A percentile compares a stretch with the other conserved stretches of the same genome.
Evolutionary conservation across 2,888 invertebrate genomes (phyloP).

Genomic region (Bunonema sp.): DNA sequence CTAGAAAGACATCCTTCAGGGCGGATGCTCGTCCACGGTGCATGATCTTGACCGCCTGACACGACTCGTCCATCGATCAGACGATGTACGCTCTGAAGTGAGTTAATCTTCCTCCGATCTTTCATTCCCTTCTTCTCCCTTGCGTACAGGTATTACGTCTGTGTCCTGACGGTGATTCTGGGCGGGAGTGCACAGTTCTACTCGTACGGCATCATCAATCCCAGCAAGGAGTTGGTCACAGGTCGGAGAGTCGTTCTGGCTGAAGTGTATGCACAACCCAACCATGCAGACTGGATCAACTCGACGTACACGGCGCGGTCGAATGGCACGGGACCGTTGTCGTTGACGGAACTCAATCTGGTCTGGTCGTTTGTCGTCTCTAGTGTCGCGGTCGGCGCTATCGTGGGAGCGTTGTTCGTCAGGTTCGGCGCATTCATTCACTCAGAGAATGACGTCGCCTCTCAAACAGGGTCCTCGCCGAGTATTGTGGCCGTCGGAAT

Average conservation of each 20-base stretch:
- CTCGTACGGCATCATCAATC: conserved; percentile 11
- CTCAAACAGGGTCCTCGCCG: conserved; percentile 44
- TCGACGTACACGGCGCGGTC: conserved; percentile 26
- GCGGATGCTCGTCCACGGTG: no score
- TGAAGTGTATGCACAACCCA: no score
- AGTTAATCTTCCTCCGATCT: no score
- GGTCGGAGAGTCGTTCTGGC: no score
- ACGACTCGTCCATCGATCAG: no score
- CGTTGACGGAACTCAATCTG: conserved; percentile 27
- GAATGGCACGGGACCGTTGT: conserved; percentile 2
- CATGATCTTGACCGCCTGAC: no score
- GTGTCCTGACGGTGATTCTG: conserved; percentile 28
- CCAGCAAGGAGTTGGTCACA: neutral
- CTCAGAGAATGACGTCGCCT: no score
- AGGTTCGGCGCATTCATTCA: no score
- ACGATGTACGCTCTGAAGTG: no score
- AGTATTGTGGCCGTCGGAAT: conserved; percentile 45
- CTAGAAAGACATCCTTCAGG: no score
- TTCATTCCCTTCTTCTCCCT: no score
- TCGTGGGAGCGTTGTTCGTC: conserved; percentile 40
- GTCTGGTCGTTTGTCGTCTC: conserved; percentile 47
- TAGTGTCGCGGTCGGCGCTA: conserved; percentile 34
- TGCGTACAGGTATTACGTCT: conserved; percentile 24
- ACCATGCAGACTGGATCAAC: conserved; percentile 38
- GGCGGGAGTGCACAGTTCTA: conserved; percentile 44